Percentiles rank a stretch among this genome's conserved stretches.
Evolutionary conservation across 2,888 invertebrate genomes (phyloP).

Genomic region (Prosapia bicincta): DNA sequence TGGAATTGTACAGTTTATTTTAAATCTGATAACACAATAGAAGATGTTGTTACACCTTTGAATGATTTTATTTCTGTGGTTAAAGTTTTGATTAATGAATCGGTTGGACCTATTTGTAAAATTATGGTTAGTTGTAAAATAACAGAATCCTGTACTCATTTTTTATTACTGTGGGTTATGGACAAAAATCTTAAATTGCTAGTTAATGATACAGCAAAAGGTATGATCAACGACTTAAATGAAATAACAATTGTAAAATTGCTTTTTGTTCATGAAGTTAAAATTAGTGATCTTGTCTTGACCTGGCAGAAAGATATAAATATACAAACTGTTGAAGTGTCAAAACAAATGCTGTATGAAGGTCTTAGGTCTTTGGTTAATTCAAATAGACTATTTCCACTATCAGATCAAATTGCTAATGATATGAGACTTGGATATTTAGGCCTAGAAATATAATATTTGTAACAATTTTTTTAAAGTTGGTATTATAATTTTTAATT

Average conservation of each 20-base stretch:
- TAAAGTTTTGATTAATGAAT: slow-evolving; percentile 51
- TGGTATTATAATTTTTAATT: too few species aligned
- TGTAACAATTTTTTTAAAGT: too few species aligned
- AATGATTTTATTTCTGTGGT: slow-evolving; percentile 55
- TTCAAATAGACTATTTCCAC: slow-evolving; percentile 55
- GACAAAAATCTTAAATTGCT: slow-evolving; percentile 57
- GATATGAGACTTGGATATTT: slow-evolving; percentile 59
- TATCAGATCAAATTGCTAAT: slow-evolving; percentile 53
- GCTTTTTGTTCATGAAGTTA: slow-evolving; percentile 53
- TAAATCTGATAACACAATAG: slow-evolving; percentile 13
- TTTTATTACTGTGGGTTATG: slow-evolving; percentile 58
- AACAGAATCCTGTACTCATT: slow-evolving; percentile 50
- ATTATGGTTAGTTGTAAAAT: slow-evolving; percentile 53
- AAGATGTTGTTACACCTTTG: slow-evolving; percentile 34
- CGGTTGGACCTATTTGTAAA: slow-evolving; percentile 54
- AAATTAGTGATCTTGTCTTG: slow-evolving; percentile 49
- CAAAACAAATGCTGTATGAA: slow-evolving; percentile 56
- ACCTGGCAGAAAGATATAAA: slow-evolving; percentile 54
- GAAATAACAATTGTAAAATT: slow-evolving; percentile 55
- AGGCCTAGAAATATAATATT: slow-evolving; percentile 13
- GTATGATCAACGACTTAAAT: slow-evolving; percentile 46
- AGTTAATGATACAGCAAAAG: slow-evolving; percentile 39
- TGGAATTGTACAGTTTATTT: slow-evolving; percentile 58
- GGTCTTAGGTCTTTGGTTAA: slow-evolving; percentile 54
- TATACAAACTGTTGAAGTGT: slow-evolving; percentile 54